phyloP scores from a whole-genome alignment of 1,140 invertebrate genomes.

The Bombus balteatus region DNA sequence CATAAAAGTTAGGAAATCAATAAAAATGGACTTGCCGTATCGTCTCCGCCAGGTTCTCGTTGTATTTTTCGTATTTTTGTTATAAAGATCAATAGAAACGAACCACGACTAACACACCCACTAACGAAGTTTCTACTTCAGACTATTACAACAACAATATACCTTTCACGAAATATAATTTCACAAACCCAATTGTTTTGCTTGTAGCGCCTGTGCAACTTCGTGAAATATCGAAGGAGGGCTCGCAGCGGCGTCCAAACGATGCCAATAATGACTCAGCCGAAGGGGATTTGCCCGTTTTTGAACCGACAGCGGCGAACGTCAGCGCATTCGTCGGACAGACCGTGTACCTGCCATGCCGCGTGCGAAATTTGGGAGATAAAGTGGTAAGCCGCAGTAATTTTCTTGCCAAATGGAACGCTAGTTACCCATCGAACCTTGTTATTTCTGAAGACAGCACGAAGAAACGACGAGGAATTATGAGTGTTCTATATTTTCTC shows the following conservation, averaged over 20 bases:
- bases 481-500: not conserved
- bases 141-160: not conserved
- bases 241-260: conserved; percentile 58
- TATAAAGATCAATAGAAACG: too few species aligned
- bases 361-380: conserved; percentile 85
- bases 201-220: conserved; percentile 71
- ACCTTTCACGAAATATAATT: not conserved
- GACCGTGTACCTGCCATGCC: conserved; percentile 85
- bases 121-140: not conserved
- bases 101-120: too few species aligned
- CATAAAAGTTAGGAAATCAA: too few species aligned
- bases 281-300: conserved; percentile 74
- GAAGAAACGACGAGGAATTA: not conserved
- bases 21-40: too few species aligned
- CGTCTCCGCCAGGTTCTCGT: too few species aligned
- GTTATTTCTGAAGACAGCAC: not conserved
- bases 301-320: conserved; percentile 81
- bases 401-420: conserved; percentile 9
- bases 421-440: not conserved
- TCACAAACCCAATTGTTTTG: conserved; percentile 30
- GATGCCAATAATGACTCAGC: conserved; percentile 61
- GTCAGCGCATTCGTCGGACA: conserved; percentile 84
- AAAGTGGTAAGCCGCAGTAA: conserved; percentile 84
- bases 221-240: conserved; percentile 66
- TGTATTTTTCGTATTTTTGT: too few species aligned